Base-by-base conservation (phyloP, 2,888 invertebrate genomes). In the Acleris cristana region DNA sequence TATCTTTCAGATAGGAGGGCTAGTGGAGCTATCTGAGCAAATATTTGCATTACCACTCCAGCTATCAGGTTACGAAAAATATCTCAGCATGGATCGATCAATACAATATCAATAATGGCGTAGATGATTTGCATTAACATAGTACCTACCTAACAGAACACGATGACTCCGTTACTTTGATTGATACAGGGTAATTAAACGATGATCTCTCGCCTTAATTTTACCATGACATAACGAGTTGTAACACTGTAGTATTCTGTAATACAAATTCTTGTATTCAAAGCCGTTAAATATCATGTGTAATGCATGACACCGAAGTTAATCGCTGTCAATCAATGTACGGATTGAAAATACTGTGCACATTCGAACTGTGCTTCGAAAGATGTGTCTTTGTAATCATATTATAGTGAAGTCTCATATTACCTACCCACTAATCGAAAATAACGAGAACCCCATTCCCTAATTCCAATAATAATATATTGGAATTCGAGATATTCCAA, bases 81-180 rank as follows among this genome's bases (percentile, higher is more conserved):
- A 66, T 66, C 44, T 45, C 54, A 12, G 57, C 57, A 57, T 66
- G 57, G 52, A 66, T 63, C 34, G 62, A 67, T 40, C 44, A 18
- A 45, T 58, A 34, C 45, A 3, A 55, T 7, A 48, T 26, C 26
- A 49, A 60, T 51, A 19, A 23, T 16, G 30, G 53, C 45, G 30
- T 40, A 61, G 60, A 54, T 57, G 61, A 62, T 62, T 45, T 62
- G 66, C 66, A 62, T 66, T 66, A 21, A 45, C 56, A 57, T 34
- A 26, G 26, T 26, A 1, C 26, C 48, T 26, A 1, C 26, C 48
- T 67, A 67, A 67, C 67, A 48, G 62, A 62, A 67, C 48, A 54
- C 55, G n/a, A 58, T 30, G 19, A 49, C 62, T 53, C 67, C 67
- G 62, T 67, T 67, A 67, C 51, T 44, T 61, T 21, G 51, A 52